A percentile compares a stretch with the other conserved stretches of the same genome.
These are phyloP conservation scores for Bos taurus DNA, from an alignment of 2,113 vertebrate genomes.

Conservation along the genomic window ARS-UCD2.0 NC_037347.1:46959001-46959500, in stretches of 20 bases:
- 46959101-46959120: background rate
- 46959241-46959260: background rate
- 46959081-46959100: rapidly evolving
- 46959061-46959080: too few species aligned
- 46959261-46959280: background rate
- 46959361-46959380: background rate
- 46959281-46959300: background rate
- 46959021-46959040: too few species aligned
- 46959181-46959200: background rate
- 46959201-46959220: background rate
- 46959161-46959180: background rate
- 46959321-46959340: background rate
- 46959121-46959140: background rate
- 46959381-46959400: background rate
- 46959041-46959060: too few species aligned
- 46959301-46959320: background rate
- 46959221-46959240: background rate
- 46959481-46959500: background rate
- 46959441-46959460: background rate
- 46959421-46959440: background rate
- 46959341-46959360: background rate
- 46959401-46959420: background rate
- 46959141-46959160: background rate
- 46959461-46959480: background rate
- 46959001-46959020: too few species aligned